Conservation (phyloP, 2,888 invertebrate genomes). For the Neoaliturus tenellus region DNA sequence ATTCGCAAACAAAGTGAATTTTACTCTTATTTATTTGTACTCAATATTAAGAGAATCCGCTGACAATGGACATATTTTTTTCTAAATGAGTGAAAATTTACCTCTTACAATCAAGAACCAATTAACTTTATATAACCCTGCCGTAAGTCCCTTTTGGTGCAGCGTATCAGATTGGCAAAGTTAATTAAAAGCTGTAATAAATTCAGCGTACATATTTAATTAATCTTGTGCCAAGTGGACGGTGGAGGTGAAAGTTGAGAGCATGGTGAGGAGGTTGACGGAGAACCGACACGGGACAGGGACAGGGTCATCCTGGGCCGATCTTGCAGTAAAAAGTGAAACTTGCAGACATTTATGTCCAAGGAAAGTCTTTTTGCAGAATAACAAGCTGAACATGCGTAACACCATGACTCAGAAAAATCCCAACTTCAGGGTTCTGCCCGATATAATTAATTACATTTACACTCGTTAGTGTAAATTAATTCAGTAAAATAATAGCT, state of each 20-base stretch:
- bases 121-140: neutral
- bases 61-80: too few relatives aligned
- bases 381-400: neutral
- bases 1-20: too few relatives aligned
- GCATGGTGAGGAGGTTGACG: neutral
- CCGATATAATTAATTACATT: too few relatives aligned
- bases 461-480: too few relatives aligned
- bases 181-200: slow-evolving; percentile 12
- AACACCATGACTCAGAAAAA: too few relatives aligned
- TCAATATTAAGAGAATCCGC: too few relatives aligned
- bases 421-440: too few relatives aligned
- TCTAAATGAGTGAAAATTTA: too few relatives aligned
- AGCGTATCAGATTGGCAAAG: neutral
- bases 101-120: too few relatives aligned
- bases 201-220: slow-evolving; percentile 19
- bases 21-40: too few relatives aligned
- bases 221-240: slow-evolving; percentile 3
- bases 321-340: neutral
- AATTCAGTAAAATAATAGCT: too few relatives aligned
- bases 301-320: neutral
- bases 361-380: neutral
- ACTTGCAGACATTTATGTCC: neutral
- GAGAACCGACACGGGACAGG: neutral
- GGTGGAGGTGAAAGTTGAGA: neutral
- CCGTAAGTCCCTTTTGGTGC: neutral